phyloP scores from a whole-genome alignment of 2,113 vertebrate species.

The Beaufortia kweichowensis region DNA sequence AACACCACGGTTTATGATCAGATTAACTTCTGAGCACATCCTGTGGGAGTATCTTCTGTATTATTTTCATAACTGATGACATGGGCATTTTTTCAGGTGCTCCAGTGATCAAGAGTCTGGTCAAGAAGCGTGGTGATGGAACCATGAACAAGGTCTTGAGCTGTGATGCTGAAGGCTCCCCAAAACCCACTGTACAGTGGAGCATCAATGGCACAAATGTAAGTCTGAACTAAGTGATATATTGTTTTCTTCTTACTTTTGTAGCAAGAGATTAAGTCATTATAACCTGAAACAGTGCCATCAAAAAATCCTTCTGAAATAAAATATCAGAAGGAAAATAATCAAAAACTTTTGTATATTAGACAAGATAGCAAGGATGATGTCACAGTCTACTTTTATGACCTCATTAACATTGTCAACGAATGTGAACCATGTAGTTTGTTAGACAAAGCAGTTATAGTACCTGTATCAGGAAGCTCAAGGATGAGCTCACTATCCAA shows the following conservation, averaged over 20 bases:
- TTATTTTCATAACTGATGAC: slow-evolving; percentile 47
- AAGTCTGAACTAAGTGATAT: slow-evolving; percentile 60
- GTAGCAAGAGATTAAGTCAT: too few species aligned
- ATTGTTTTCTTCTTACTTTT: too few species aligned
- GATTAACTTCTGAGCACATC: too few species aligned
- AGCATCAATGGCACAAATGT: slow-evolving; percentile 84
- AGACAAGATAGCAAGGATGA: background rate
- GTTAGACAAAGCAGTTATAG: slow-evolving; percentile 14
- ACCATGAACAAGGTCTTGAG: slow-evolving; percentile 81
- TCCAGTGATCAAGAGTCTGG: slow-evolving; percentile 83
- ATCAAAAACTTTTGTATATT: too few species aligned
- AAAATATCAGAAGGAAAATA: too few species aligned
- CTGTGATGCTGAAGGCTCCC: slow-evolving; percentile 89
- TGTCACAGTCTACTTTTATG: background rate
- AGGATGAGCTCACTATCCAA: slow-evolving; percentile 15
- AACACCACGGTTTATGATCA: too few species aligned
- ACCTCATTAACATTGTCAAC: background rate
- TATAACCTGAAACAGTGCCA: too few species aligned
- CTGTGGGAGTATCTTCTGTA: background rate
- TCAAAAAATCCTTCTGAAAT: too few species aligned
- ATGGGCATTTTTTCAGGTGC: slow-evolving; percentile 74
- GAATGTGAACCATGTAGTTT: background rate
- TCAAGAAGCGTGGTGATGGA: slow-evolving; percentile 76
- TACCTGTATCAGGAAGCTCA: background rate
- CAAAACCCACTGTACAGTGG: slow-evolving; percentile 89